Evolutionary conservation across 2,113 vertebrate genomes (phyloP), one percentile per base, ranked within the genome.

Genomic region (Tupaia tana): DNA sequence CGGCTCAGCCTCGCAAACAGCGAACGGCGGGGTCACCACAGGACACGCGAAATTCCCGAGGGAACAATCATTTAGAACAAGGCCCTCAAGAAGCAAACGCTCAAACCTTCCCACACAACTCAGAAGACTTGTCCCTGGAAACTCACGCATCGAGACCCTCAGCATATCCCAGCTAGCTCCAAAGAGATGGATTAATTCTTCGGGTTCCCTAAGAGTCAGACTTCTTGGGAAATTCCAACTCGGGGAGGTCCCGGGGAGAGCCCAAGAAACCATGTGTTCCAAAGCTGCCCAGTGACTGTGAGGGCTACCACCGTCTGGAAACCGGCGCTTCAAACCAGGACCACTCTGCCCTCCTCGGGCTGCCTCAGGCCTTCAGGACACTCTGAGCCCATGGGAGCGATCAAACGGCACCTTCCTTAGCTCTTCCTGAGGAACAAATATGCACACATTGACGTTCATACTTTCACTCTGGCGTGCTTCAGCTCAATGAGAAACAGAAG

Each of bases 61-160:
- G 2, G 74, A 73, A 24, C 66, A 92, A 96, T 96, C 95, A 79
- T 93, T 75, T 71, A 86, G 90, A 93, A 29, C 78, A 79, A 95
- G 84, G 69, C 73, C 87, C 84, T 27, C 31, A n/a, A 91, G 77
- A 20, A 77, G 29, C 11, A 73, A 74, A 86, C 29, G 16, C 77
- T 96, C 69, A 67, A 92, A 52, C 56, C 79, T 78, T 75, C 14
- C 34, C n/a, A 79, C 54, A 16, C n/a, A 7, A 73, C 31, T 19
- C 16, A 27, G 27, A 54, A 52, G 58, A 43, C 43, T 19, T 43
- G 59, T 18, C 4, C 52, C 64, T 82, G 54, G 74, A 89, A 90
- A 94, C 91, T 18, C 43, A 14, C 0, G 14, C 9, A 67, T 93
- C 70, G 43, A 74, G 77, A 9, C 67, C 19, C 12, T 11, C 58